A percentile compares a stretch with the other conserved stretches of the same genome.
Evolutionary conservation across 2,888 invertebrate species (phyloP).

Genomic region (Leptopilina drosophilae): DNA sequence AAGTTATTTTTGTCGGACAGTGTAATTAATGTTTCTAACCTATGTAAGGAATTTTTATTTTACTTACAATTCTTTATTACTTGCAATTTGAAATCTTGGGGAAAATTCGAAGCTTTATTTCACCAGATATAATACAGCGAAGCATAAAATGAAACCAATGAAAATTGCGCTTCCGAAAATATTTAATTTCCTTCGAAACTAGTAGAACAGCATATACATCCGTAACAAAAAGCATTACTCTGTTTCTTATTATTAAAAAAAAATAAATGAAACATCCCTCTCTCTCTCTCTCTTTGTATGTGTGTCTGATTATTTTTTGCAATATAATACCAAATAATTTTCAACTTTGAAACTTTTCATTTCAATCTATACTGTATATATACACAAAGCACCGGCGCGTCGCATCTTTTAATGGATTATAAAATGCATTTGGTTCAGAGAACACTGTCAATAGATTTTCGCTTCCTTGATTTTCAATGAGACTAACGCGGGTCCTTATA

Average conservation of each 20-base stretch:
- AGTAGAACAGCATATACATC: too few relatives aligned
- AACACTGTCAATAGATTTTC: slow-evolving; percentile 27
- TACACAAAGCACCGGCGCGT: slow-evolving; percentile 22
- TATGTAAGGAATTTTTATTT: too few relatives aligned
- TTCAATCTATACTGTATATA: slow-evolving; percentile 1
- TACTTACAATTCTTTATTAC: too few relatives aligned
- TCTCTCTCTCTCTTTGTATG: background rate
- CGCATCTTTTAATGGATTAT: slow-evolving; percentile 14
- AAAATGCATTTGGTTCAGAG: slow-evolving; percentile 24
- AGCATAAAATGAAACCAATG: too few relatives aligned
- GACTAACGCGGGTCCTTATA: slow-evolving; percentile 4
- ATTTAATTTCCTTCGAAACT: too few relatives aligned
- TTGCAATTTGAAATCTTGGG: too few relatives aligned
- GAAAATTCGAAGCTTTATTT: too few relatives aligned
- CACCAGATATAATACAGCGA: too few relatives aligned
- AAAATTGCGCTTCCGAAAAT: too few relatives aligned
- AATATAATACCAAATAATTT: slow-evolving; percentile 45
- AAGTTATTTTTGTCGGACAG: too few relatives aligned
- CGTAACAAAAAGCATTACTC: background rate
- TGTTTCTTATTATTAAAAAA: background rate
- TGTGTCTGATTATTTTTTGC: background rate
- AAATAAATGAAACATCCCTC: background rate
- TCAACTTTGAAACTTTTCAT: slow-evolving; percentile 46
- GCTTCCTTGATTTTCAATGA: slow-evolving; percentile 19
- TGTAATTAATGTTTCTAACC: too few relatives aligned